phyloP scores from a whole-genome alignment of 2,888 invertebrate species.

The Drosophila crucigera region DNA sequence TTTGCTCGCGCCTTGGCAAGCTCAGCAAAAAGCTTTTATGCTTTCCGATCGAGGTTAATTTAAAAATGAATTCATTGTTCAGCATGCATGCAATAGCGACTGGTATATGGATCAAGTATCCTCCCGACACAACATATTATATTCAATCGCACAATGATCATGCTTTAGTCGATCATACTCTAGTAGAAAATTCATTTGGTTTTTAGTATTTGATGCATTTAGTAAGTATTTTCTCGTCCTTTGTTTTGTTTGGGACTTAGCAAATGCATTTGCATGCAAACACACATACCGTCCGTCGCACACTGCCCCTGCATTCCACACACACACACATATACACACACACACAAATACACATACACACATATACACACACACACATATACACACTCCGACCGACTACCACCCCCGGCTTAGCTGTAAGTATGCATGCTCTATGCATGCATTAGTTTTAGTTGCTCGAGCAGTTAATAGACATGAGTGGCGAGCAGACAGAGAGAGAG shows the following conservation, averaged over 20 bases:
- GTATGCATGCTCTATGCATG: constrained; percentile 62
- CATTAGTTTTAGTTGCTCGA: constrained; percentile 65
- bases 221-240: constrained; percentile 58
- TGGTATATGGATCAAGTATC: neutral
- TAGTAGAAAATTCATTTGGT: neutral
- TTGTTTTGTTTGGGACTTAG: constrained; percentile 48
- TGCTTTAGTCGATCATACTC: neutral
- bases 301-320: neutral
- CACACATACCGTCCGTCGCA: constrained; percentile 25
- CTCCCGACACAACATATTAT: neutral
- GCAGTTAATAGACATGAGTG: constrained; percentile 64
- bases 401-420: constrained; percentile 26
- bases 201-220: constrained; percentile 50
- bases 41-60: neutral
- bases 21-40: neutral
- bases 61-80: too few relatives aligned
- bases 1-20: neutral
- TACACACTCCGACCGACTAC: neutral
- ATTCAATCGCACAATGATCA: neutral
- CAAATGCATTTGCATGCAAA: constrained; percentile 58
- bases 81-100: too few relatives aligned
- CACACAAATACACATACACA: neutral
- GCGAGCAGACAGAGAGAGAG: neutral
- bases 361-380: neutral
- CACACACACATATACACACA: neutral